A percentile compares a stretch with the other conserved stretches of the same genome.
Evolutionary conservation across 1,140 invertebrate species (phyloP).

Genomic region (Pollicipes pollicipes): DNA sequence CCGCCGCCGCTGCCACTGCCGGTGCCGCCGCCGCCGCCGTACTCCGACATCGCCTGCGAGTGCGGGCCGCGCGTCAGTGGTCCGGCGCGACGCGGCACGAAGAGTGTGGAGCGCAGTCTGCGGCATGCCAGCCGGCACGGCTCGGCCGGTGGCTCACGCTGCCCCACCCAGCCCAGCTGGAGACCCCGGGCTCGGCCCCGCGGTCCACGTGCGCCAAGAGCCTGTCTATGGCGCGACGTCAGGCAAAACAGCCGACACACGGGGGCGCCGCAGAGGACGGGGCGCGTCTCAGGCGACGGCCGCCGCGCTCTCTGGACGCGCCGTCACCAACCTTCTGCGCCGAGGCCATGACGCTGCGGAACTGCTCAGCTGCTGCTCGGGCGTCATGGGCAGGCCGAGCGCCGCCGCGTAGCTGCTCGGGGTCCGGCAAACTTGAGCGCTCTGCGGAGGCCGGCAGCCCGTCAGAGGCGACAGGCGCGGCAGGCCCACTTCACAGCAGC

Average conservation of each 20-base stretch:
- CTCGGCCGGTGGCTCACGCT: not conserved
- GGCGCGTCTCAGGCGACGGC: no score
- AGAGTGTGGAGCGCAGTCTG: not conserved
- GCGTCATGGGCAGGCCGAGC: not conserved
- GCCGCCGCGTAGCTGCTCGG: no score
- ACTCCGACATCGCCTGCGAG: constrained; percentile 5
- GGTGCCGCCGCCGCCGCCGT: constrained; percentile 45
- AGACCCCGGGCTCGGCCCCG: no score
- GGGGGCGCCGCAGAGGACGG: no score
- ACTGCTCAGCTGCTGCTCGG: not conserved
- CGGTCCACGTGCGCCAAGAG: no score
- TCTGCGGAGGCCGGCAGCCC: not conserved
- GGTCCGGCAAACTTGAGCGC: not conserved
- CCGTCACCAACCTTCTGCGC: not conserved
- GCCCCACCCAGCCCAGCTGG: not conserved
- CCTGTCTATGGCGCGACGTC: no score
- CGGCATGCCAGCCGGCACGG: not conserved
- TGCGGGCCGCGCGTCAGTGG: not conserved
- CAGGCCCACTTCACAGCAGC: no score
- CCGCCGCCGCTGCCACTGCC: constrained; percentile 25
- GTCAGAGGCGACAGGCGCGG: no score
- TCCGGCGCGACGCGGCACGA: not conserved
- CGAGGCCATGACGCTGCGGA: not conserved
- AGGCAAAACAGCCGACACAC: no score
- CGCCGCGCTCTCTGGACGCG: no score